Evolutionary conservation across 2,888 invertebrate species (phyloP).

Genomic region (Caenorhabditis uteleia): DNA sequence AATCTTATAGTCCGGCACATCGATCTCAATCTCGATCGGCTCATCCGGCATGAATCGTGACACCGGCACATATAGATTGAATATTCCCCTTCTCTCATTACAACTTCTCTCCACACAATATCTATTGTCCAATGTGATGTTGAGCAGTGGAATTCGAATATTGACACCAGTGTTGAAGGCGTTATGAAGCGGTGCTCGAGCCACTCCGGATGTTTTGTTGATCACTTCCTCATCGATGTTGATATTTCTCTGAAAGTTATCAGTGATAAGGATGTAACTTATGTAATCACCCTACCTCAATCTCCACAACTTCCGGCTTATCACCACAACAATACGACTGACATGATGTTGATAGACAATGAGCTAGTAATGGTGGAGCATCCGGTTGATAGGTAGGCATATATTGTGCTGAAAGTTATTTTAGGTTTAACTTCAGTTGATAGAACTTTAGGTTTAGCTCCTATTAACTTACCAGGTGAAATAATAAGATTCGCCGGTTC

Average conservation of each 20-base stretch:
- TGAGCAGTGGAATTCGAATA: constrained; percentile 56
- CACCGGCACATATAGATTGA: constrained; percentile 63
- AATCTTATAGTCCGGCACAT: constrained; percentile 41
- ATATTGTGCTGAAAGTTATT: constrained; percentile 14
- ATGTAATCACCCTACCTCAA: constrained; percentile 16
- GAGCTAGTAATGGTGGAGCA: constrained; percentile 43
- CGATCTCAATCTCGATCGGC: constrained; percentile 52
- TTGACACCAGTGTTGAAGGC: constrained; percentile 40
- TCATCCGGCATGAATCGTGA: constrained; percentile 55
- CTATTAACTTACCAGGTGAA: constrained; percentile 17
- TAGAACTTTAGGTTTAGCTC: too few relatives aligned
- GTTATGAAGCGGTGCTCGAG: neutral
- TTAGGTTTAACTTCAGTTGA: neutral
- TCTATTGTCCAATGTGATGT: constrained; percentile 61
- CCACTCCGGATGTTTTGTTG: neutral
- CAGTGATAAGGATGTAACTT: constrained; percentile 6
- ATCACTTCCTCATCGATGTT: too few relatives aligned
- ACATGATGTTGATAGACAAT: constrained; percentile 42
- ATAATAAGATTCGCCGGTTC: constrained; percentile 28
- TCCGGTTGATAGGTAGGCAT: constrained; percentile 43
- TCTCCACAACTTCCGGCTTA: constrained; percentile 10
- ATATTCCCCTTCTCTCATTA: constrained; percentile 54
- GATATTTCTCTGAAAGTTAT: too few relatives aligned
- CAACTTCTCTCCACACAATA: constrained; percentile 59
- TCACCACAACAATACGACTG: constrained; percentile 47